Evolutionary conservation across 2,113 vertebrate genomes (phyloP), one percentile per base, ranked within the genome.

Genomic region (Lipophrys pholis): DNA sequence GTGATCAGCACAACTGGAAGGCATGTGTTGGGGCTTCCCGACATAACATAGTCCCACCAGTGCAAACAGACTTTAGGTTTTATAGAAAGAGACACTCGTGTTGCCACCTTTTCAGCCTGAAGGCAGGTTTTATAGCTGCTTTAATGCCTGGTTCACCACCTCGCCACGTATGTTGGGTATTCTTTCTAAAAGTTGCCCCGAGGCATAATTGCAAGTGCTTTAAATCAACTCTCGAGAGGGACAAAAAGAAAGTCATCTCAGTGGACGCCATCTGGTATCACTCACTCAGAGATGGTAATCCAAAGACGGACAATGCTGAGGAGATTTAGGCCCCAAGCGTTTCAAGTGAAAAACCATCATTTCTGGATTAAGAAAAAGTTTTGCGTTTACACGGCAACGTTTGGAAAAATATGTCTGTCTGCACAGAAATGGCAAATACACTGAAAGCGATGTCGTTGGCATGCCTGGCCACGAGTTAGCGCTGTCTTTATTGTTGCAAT

Each of bases 261-360:
- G 40, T 71, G 15, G 51, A 21, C 36, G 38, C 65, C 76, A 68
- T 78, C 73, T 75, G 69, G 59, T 21, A 42, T 49, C 51, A 60
- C 39, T 80, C 63, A 50, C 50, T 66, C 11, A 69, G 14, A 54
- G 7, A 12, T n/a, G 30, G 35, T 2, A 0, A 21, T 40, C 11
- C 55, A 30, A 48, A 8, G 36, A 14, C 56, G 11, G 21, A 60
- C 38, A 21, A 14, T 36, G 11, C 14, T 57, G 12, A 16, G 30
- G 61, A 41, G 40, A 30, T 30, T 2, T 30, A 30, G 21, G 21
- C 21, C 21, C 21, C 21, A 30, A 30, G 21, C 21, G 4, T 30
- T 30, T 30, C 2, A 30, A 30, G 21, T 2, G 4, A 30, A 30
- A 30, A 4, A 30, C 21, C 21, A 30, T 30, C 2, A 30, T 30